phyloP scores from a whole-genome alignment of 2,888 invertebrate species.

The Steromphala cineraria region DNA sequence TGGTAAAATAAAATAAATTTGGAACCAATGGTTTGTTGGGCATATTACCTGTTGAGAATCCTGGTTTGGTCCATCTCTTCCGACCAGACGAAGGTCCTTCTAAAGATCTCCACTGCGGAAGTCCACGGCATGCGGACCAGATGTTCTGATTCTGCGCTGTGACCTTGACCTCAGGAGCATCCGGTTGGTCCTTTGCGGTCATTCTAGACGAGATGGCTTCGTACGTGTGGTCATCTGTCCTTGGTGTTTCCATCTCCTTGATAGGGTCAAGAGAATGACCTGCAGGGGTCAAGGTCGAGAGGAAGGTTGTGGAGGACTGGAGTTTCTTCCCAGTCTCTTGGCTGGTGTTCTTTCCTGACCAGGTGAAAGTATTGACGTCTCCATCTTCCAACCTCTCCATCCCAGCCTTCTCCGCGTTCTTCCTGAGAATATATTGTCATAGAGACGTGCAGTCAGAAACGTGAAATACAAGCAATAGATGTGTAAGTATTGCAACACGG shows the following conservation, averaged over 20 bases:
- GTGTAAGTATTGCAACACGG: too few relatives aligned
- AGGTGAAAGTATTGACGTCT: neutral
- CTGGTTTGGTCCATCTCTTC: neutral
- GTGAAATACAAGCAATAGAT: too few relatives aligned
- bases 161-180: too few relatives aligned
- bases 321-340: neutral
- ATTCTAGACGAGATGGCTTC: neutral
- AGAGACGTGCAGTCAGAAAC: too few relatives aligned
- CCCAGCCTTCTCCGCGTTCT: neutral
- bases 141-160: too few relatives aligned
- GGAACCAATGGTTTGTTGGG: too few relatives aligned
- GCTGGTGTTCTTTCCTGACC: neutral
- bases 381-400: neutral
- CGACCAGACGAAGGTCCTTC: neutral
- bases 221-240: neutral
- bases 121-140: too few relatives aligned
- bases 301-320: neutral
- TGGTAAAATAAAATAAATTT: too few relatives aligned
- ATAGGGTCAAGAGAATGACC: neutral
- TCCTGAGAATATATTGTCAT: neutral
- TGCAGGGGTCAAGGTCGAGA: neutral
- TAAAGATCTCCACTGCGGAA: neutral
- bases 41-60: too few relatives aligned
- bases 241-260: neutral
- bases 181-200: neutral